Conservation (phyloP, 2,888 invertebrate genomes). For the Aphidoletes aphidimyza region DNA sequence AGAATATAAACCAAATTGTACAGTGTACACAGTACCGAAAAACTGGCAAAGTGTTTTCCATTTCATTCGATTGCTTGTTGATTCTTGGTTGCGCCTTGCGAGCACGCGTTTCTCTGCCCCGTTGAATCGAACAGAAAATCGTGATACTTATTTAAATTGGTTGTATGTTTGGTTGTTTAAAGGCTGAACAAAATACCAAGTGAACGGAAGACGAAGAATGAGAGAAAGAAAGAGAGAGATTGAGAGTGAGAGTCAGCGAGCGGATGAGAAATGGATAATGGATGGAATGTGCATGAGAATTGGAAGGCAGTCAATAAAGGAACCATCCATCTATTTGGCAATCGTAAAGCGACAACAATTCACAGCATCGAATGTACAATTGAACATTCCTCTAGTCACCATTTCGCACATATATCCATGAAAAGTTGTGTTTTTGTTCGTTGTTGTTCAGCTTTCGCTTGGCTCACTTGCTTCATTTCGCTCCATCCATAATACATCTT, state of each 20-base stretch:
- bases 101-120: background rate
- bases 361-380: constrained; percentile 18
- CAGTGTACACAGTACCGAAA: background rate
- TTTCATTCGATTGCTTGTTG: constrained; percentile 20
- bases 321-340: constrained; percentile 52
- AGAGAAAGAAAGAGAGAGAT: background rate
- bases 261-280: constrained; percentile 12
- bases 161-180: constrained; percentile 38
- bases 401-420: too few relatives aligned
- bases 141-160: constrained; percentile 54
- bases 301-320: constrained; percentile 42
- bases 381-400: background rate
- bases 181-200: background rate
- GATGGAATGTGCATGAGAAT: constrained; percentile 29
- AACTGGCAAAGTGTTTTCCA: constrained; percentile 30
- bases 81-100: constrained; percentile 24
- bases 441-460: too few relatives aligned
- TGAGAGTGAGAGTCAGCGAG: background rate
- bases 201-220: background rate
- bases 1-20: background rate
- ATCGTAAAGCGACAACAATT: constrained; percentile 5
- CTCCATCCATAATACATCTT: background rate
- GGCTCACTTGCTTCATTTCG: too few relatives aligned
- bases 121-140: constrained; percentile 54
- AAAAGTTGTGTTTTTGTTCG: too few relatives aligned